Base-by-base conservation (phyloP, 2,113 vertebrate species). In the Chaenocephalus aceratus region DNA sequence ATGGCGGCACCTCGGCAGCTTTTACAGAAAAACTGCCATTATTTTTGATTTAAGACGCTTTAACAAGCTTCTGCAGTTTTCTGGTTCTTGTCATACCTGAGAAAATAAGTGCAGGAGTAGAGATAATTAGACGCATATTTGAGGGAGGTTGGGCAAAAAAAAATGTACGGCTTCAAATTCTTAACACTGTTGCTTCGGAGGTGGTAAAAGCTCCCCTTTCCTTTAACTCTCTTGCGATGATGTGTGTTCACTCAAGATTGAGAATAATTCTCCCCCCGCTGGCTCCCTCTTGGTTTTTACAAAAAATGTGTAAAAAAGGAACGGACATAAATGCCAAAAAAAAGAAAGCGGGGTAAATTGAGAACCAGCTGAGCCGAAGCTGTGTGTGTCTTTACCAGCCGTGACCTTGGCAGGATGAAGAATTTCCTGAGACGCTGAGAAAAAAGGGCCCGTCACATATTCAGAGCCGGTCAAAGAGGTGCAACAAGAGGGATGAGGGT, bases 361-460 rank as follows among this genome's bases (percentile, higher is more conserved):
- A 89, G 86, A 83, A 68, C 60, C 67, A 73, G 77, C 78, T 71
- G 84, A 91, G 79, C 54, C 62, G 63, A 59, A 45, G n/a, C 49
- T 84, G 72, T 79, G 67, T 70, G 58, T 69, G 79, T 87, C 75
- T 82, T 84, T 72, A 85, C 79, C 73, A 84, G 79, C 75, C 36
- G 36, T 79, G 85, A 90, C 89, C 86, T 86, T 92, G 85, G 80
- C 72, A 87, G 77, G 64, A 80, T 59, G 77, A 84, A 82, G 82
- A 79, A 81, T 91, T 91, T 93, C 88, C 86, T 90, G 80, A 80
- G 79, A 80, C 34, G 12, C 57, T 60, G 71, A 75, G 86, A 91
- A 63, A 91, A 63, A 76, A 83, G 66, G 59, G 18, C 51, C 77
- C 36, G 90, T 84, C 83, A 73, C 85, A 85, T 82, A 80, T 73